Base-by-base conservation (phyloP, 2,888 invertebrate genomes). In the Stegana nigrithorax region DNA sequence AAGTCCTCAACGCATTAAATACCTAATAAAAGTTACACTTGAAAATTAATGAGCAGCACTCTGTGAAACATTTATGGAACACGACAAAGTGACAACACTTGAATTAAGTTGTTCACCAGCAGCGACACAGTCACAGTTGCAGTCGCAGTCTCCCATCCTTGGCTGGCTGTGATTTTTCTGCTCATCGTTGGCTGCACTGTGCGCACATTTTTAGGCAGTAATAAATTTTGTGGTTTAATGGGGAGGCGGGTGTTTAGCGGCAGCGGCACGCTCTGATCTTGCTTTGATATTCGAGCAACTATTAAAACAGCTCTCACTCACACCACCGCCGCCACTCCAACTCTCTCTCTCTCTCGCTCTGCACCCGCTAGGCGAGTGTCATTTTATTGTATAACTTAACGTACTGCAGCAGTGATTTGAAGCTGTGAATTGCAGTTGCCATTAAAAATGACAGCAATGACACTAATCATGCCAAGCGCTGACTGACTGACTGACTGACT, bases 221-320 rank as follows among this genome's bases (percentile, higher is more conserved):
- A 83, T 82, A 82, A 82, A 82, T 82, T 83, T 82, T 83, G 82
- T 82, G 82, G 82, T 83, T 82, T 82, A 83, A 83, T 83, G 83
- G 82, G 80, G 83, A 82, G 80, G 80, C 75, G 80, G 73, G 76
- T 70, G 67, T 71, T 26, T 42, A 23, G 58, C 60, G 58, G 56
- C 65, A 17, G 67, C 75, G 75, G 75, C 75, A 68, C 64, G 65
- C 75, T 78, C 65, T 76, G 75, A 76, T 73, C 75, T 76, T 69
- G 68, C 75, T 76, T 76, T 76, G 75, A 76, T 76, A 76, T 78
- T 67, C 70, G 77, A 76, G 78, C 75, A 67, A 78, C 75, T 76
- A 76, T 76, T 76, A 77, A 76, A 73, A 75, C 76, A 77, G 73
- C 70, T 19, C 45, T 17, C 25, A 23, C 12, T n/a, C 23, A 4